Evolutionary conservation across 2,888 invertebrate species (phyloP).

Genomic region (Leistus spinibarbis): DNA sequence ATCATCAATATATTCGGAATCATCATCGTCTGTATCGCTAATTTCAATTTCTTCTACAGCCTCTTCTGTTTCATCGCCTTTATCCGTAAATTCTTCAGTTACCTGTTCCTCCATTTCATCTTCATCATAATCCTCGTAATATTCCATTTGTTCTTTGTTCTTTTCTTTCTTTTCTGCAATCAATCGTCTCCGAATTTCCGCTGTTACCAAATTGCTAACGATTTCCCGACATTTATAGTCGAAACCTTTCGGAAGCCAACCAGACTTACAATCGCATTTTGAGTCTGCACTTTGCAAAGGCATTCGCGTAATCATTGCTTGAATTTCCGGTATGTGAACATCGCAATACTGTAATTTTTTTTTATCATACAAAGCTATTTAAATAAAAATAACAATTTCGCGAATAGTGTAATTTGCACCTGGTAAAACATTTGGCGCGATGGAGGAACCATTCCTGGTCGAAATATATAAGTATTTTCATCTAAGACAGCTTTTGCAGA

Average conservation of each 20-base stretch:
- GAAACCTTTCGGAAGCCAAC: slow-evolving; percentile 78
- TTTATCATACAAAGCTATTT: not conserved
- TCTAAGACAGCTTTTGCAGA: slow-evolving; percentile 52
- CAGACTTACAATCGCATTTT: slow-evolving; percentile 73
- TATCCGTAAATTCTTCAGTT: slow-evolving; percentile 28
- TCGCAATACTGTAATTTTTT: slow-evolving; percentile 73
- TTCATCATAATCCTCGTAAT: slow-evolving; percentile 41
- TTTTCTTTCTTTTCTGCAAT: slow-evolving; percentile 52
- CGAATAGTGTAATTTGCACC: slow-evolving; percentile 61
- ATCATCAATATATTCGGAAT: slow-evolving; percentile 39
- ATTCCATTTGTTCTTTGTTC: slow-evolving; percentile 43
- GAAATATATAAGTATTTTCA: slow-evolving; percentile 65
- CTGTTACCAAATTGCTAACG: slow-evolving; percentile 69
- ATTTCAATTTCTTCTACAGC: slow-evolving; percentile 41
- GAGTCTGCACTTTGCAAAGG: slow-evolving; percentile 65
- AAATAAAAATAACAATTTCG: not conserved
- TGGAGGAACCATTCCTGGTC: slow-evolving; percentile 76
- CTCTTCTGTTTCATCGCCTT: slow-evolving; percentile 28
- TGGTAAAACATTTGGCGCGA: slow-evolving; percentile 90
- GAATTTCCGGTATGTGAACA: slow-evolving; percentile 77
- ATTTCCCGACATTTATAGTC: slow-evolving; percentile 75
- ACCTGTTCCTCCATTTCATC: slow-evolving; percentile 25
- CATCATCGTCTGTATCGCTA: slow-evolving; percentile 37
- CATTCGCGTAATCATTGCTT: slow-evolving; percentile 73
- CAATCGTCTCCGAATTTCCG: slow-evolving; percentile 56